A percentile compares a stretch with the other conserved stretches of the same genome.
Evolutionary conservation across 2,888 invertebrate species (phyloP).

Genomic region (Beris chalybata): DNA sequence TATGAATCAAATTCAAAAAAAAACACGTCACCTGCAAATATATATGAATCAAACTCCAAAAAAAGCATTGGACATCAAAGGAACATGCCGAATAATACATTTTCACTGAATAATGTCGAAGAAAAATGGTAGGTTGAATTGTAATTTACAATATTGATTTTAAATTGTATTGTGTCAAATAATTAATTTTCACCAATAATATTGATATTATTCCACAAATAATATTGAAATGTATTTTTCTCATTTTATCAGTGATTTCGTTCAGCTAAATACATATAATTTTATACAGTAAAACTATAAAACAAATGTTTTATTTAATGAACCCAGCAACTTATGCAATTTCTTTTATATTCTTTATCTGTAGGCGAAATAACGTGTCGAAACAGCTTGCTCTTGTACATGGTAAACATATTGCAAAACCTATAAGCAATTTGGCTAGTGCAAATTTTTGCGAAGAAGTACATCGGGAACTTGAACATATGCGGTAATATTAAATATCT

Average conservation of each 20-base stretch:
- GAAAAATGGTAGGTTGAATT: slow-evolving; percentile 35
- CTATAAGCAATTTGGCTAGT: slow-evolving; percentile 43
- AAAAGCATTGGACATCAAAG: no score
- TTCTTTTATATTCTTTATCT: slow-evolving; percentile 15
- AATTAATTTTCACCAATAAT: no score
- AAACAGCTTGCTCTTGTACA: slow-evolving; percentile 47
- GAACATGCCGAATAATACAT: no score
- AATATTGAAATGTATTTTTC: no score
- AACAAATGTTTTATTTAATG: slow-evolving; percentile 21
- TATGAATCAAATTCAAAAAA: no score
- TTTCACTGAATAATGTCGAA: slow-evolving; percentile 19
- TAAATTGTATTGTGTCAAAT: no score
- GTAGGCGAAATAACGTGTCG: slow-evolving; percentile 36
- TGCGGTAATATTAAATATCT: slow-evolving; percentile 39
- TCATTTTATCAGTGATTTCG: no score
- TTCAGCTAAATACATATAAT: no score
- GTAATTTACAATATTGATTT: not conserved
- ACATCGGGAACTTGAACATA: slow-evolving; percentile 44
- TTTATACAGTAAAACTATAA: no score
- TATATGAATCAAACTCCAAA: no score
- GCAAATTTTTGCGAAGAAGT: slow-evolving; percentile 45
- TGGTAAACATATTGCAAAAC: slow-evolving; percentile 43
- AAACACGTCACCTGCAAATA: no score
- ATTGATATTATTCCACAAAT: no score
- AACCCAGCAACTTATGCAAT: slow-evolving; percentile 17